Conservation (phyloP, 1,140 invertebrate species). For the Drosophila lacteicornis region DNA sequence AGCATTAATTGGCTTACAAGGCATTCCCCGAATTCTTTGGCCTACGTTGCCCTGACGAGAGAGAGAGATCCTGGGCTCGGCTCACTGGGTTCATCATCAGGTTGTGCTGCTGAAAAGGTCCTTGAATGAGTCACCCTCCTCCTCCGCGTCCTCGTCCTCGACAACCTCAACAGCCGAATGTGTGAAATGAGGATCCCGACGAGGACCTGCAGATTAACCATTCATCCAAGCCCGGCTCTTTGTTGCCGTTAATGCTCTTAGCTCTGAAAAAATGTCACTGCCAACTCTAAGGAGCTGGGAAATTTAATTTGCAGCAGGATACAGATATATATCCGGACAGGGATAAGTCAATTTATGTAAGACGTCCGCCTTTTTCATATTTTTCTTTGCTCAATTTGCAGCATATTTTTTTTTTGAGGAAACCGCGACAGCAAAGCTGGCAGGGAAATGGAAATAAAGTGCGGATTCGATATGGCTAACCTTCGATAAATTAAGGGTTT, state of each 20-base stretch:
- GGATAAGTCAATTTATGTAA: constrained; percentile 48
- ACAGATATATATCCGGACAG: constrained; percentile 10
- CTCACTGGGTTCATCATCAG: not conserved
- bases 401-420: not conserved
- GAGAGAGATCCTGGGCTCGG: constrained; percentile 2
- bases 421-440: constrained; percentile 13
- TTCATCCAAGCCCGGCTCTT: constrained; percentile 4
- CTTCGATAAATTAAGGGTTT: too few relatives aligned
- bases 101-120: constrained; percentile 1
- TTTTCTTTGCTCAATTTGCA: constrained; percentile 13
- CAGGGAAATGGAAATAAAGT: too few relatives aligned
- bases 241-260: constrained; percentile 41
- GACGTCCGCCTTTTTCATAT: constrained; percentile 13
- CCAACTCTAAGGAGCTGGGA: constrained; percentile 13
- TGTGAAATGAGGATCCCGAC: constrained; percentile 32
- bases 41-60: constrained; percentile 32
- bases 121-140: constrained; percentile 35
- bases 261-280: constrained; percentile 19
- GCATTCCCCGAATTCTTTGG: constrained; percentile 60
- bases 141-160: too few relatives aligned
- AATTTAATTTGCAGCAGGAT: constrained; percentile 34
- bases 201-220: constrained; percentile 28
- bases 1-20: constrained; percentile 79
- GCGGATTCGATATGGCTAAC: too few relatives aligned
- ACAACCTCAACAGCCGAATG: constrained; percentile 26